phyloP scores from a whole-genome alignment of 2,888 invertebrate genomes.

The Patella pellucida region DNA sequence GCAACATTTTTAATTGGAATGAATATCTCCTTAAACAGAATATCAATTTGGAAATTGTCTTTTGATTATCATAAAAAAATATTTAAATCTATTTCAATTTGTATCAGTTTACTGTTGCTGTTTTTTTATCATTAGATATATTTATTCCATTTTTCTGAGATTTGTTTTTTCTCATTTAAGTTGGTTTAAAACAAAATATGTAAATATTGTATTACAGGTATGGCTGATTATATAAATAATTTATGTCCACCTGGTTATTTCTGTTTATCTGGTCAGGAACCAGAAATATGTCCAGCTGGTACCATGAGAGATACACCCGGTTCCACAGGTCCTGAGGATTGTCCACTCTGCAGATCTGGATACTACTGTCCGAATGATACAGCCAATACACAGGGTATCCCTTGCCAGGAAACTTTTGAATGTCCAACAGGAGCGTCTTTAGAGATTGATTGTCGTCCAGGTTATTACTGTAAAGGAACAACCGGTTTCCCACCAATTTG shows the following conservation, averaged over 20 bases:
- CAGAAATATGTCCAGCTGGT: constrained; percentile 65
- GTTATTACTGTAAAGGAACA: constrained; percentile 60
- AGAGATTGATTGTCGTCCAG: constrained; percentile 57
- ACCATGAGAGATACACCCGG: constrained; percentile 60
- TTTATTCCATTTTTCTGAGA: neutral
- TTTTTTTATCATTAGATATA: neutral
- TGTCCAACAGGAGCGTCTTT: constrained; percentile 62
- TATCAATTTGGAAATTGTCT: too few relatives aligned
- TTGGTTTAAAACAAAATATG: neutral
- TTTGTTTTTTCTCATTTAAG: neutral
- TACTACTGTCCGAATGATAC: constrained; percentile 65
- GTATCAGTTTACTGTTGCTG: too few relatives aligned
- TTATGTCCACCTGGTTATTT: constrained; percentile 66
- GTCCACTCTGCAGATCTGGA: constrained; percentile 57
- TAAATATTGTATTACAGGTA: constrained; percentile 48
- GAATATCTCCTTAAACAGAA: too few relatives aligned
- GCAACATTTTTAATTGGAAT: too few relatives aligned
- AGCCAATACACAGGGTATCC: constrained; percentile 59
- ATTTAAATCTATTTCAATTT: too few relatives aligned
- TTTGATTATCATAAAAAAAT: too few relatives aligned
- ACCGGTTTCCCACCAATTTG: constrained; percentile 62
- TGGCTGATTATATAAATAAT: constrained; percentile 54
- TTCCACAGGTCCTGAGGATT: constrained; percentile 52
- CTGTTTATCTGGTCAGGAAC: constrained; percentile 61
- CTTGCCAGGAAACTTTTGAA: constrained; percentile 59